Conservation (phyloP, 1,140 invertebrate genomes). For the Antheraea pernyi region DNA sequence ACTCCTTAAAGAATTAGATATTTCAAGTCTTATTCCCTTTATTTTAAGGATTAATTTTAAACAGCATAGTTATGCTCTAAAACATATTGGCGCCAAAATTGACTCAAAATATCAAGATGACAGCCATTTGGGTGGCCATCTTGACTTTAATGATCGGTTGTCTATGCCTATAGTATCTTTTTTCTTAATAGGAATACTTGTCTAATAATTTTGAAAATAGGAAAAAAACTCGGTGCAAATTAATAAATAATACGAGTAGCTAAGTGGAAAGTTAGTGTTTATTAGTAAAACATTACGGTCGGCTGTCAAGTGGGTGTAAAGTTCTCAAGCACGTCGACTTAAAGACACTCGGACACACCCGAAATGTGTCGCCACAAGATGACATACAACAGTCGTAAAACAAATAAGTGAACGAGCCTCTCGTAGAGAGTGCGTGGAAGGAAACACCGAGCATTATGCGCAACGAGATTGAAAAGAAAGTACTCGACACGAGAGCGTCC, state of each 20-base stretch:
- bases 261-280: constrained; percentile 20
- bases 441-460: constrained; percentile 68
- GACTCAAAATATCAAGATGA: constrained; percentile 61
- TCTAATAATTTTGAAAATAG: neutral
- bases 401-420: constrained; percentile 66
- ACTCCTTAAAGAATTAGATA: neutral
- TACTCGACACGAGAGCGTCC: constrained; percentile 67
- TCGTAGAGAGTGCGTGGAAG: constrained; percentile 58
- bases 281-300: constrained; percentile 49
- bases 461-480: constrained; percentile 72
- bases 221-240: neutral
- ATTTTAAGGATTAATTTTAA: constrained; percentile 5
- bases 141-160: constrained; percentile 40
- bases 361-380: constrained; percentile 53
- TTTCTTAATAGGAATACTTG: neutral
- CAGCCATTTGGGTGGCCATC: constrained; percentile 60
- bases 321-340: constrained; percentile 40
- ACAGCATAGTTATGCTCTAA: constrained; percentile 16
- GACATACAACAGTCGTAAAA: constrained; percentile 64
- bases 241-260: constrained; percentile 20
- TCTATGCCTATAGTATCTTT: neutral
- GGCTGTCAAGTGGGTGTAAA: constrained; percentile 53
- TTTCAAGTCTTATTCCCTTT: constrained; percentile 3
- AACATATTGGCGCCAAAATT: constrained; percentile 62
- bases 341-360: constrained; percentile 45